Conservation (phyloP, 2,797 vertebrate genomes). For the Loriculus beryllinus region DNA sequence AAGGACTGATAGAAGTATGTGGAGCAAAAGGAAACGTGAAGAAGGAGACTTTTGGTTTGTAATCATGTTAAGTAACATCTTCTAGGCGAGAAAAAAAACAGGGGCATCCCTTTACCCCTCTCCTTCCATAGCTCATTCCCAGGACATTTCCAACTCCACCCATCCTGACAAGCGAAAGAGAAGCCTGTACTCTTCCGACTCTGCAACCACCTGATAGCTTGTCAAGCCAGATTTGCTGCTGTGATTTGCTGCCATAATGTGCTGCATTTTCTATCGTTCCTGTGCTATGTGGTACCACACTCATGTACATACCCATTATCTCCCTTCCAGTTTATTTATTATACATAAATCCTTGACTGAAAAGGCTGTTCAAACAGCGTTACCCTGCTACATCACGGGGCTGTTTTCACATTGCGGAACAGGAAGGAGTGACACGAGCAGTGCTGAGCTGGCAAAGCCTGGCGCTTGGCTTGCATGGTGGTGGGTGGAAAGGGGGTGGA, state of each 20-base stretch:
- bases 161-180: background rate
- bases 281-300: accelerated
- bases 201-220: background rate
- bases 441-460: background rate
- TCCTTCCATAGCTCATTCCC: background rate
- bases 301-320: background rate
- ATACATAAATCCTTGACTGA: slow-evolving; percentile 6
- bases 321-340: background rate
- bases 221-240: background rate
- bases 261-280: background rate
- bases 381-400: accelerated
- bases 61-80: background rate
- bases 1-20: background rate
- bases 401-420: slow-evolving; percentile 43
- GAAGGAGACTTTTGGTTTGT: background rate
- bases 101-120: background rate
- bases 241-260: background rate
- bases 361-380: background rate
- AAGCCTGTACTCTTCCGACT: accelerated
- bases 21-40: background rate
- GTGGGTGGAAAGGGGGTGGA: slow-evolving; percentile 32
- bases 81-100: background rate
- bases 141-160: background rate
- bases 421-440: background rate
- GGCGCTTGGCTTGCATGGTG: background rate